Conservation (phyloP, 2,888 invertebrate species). For the Homarus gammarus region DNA sequence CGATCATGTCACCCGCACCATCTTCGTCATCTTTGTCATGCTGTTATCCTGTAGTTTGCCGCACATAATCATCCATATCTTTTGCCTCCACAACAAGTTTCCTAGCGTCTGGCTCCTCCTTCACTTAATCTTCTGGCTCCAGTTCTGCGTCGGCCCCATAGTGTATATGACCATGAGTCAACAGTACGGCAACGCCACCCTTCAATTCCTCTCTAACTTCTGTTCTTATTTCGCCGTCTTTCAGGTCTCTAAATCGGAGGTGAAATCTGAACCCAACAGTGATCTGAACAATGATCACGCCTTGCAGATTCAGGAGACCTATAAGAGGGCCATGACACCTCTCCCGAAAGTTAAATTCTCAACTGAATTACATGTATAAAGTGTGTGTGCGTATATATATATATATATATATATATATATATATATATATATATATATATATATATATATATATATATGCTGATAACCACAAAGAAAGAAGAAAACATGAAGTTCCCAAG, state of each 20-base stretch:
- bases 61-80: constrained; percentile 51
- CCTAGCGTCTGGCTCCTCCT: constrained; percentile 43
- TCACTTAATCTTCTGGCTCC: constrained; percentile 55
- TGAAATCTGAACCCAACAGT: background rate
- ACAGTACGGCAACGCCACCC: constrained; percentile 43
- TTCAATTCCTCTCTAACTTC: background rate
- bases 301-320: background rate
- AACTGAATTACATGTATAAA: background rate
- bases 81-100: constrained; percentile 27
- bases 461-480: too few relatives aligned
- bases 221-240: background rate
- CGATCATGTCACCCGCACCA: constrained; percentile 55
- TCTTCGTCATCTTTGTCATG: constrained; percentile 49
- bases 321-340: too few relatives aligned
- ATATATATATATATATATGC: too few relatives aligned
- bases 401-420: too few relatives aligned
- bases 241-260: background rate
- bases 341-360: background rate
- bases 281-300: background rate
- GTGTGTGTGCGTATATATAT: too few relatives aligned
- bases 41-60: constrained; percentile 51
- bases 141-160: constrained; percentile 53
- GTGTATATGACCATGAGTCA: constrained; percentile 46
- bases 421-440: too few relatives aligned
- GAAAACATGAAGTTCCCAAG: too few relatives aligned